Percentiles rank a stretch among this genome's conserved stretches.
These are phyloP conservation scores for Microctonus brassicae DNA, from an alignment of 2,888 invertebrate species.

Conservation along the genomic window DNA sequence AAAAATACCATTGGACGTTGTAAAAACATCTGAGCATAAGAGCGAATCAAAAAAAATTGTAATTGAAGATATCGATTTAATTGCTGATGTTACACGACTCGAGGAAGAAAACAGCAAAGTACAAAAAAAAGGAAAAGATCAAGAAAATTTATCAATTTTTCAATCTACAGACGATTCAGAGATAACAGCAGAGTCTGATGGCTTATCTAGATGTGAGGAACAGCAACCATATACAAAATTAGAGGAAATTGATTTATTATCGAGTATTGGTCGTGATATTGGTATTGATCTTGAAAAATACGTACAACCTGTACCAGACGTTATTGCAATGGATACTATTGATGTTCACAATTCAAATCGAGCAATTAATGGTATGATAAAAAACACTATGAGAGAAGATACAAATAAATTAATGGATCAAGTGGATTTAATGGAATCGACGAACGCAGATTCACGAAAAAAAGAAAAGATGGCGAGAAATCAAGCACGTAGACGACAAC, in stretches of 20 bases:
- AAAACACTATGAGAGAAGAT: conserved; percentile 53
- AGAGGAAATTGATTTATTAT: conserved; percentile 65
- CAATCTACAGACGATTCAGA: conserved; percentile 51
- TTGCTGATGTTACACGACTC: conserved; percentile 53
- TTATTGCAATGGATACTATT: conserved; percentile 63
- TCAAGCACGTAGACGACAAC: conserved; percentile 70
- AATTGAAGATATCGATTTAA: conserved; percentile 63
- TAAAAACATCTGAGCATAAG: conserved; percentile 25
- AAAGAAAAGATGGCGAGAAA: conserved; percentile 72
- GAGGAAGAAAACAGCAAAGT: conserved; percentile 49
- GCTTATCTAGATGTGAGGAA: conserved; percentile 54
- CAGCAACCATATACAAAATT: conserved; percentile 58
- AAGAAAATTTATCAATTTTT: conserved; percentile 38
- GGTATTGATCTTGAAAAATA: conserved; percentile 64
- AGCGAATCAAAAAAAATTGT: conserved; percentile 50
- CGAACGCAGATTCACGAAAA: conserved; percentile 70
- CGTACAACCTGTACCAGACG: conserved; percentile 66
- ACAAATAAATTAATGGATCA: conserved; percentile 63
- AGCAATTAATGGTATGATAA: conserved; percentile 40
- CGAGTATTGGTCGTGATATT: conserved; percentile 64
- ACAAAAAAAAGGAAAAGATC: conserved; percentile 36
- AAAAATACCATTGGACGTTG: conserved; percentile 58
- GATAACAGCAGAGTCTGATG: conserved; percentile 49
- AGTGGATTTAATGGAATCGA: conserved; percentile 53
- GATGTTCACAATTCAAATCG: conserved; percentile 41